Percentiles rank a stretch among this genome's conserved stretches.
Evolutionary conservation across 2,797 vertebrate genomes (phyloP).

Genomic region (Varecia variegata): DNA sequence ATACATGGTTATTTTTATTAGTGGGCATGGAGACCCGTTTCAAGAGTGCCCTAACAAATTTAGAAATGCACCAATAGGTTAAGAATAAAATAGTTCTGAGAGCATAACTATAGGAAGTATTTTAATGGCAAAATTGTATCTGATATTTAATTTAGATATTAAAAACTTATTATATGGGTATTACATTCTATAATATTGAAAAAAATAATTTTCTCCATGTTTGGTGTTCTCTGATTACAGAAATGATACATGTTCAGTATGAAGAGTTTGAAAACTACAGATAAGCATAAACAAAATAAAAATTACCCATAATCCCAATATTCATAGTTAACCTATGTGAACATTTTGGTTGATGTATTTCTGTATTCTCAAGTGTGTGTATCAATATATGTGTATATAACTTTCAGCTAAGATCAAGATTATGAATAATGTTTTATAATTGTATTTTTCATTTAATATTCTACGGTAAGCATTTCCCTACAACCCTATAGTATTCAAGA

Average conservation of each 20-base stretch:
- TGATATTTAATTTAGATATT: background rate
- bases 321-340: background rate
- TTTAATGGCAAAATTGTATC: background rate
- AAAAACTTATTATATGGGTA: background rate
- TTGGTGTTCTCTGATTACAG: background rate
- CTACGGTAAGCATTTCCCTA: background rate
- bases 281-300: conserved; percentile 18
- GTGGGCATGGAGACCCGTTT: background rate
- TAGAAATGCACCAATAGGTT: background rate
- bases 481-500: background rate
- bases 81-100: conserved; percentile 2
- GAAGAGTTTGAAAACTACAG: conserved; percentile 27
- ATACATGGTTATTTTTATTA: background rate
- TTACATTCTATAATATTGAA: background rate
- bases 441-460: background rate
- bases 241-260: background rate
- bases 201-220: background rate
- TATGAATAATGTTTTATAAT: background rate
- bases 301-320: background rate
- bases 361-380: background rate
- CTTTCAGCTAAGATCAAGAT: conserved; percentile 21
- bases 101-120: background rate
- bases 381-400: background rate
- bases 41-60: background rate
- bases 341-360: background rate